Percentiles rank a stretch among this genome's conserved stretches.
These are phyloP conservation scores for Leptopilina clavipes DNA, from an alignment of 1,140 invertebrate species.

Conservation along the genomic window DNA sequence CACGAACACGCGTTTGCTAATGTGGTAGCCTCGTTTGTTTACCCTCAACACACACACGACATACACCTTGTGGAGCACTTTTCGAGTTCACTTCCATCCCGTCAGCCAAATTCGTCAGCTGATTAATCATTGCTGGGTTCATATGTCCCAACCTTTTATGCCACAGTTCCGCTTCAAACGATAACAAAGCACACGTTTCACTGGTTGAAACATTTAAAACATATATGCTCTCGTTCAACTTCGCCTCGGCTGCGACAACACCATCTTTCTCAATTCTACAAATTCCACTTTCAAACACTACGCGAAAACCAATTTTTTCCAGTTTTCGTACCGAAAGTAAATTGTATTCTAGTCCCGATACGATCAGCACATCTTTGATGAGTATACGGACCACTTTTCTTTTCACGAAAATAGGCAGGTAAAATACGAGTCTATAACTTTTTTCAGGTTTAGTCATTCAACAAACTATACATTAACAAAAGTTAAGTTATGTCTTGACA, in stretches of 20 bases:
- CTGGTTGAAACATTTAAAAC: neutral
- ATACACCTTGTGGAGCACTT: neutral
- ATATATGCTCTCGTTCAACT: neutral
- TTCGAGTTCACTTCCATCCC: neutral
- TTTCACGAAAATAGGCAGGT: no score
- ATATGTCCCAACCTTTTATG: slow-evolving; percentile 16
- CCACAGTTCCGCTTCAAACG: neutral
- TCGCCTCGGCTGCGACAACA: neutral
- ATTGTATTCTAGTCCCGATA: slow-evolving; percentile 41
- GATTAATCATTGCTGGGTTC: neutral
- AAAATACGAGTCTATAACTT: no score
- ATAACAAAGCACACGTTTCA: neutral
- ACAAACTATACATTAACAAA: no score
- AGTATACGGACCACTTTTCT: slow-evolving; percentile 3
- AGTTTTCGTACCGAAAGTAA: slow-evolving; percentile 49
- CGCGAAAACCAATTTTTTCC: slow-evolving; percentile 45
- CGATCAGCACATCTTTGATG: slow-evolving; percentile 42
- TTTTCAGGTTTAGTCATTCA: no score
- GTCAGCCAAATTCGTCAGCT: neutral
- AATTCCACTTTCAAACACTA: slow-evolving; percentile 49
- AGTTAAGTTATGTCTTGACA: no score
- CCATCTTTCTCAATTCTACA: slow-evolving; percentile 21
- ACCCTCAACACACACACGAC: slow-evolving; percentile 34
- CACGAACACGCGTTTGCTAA: slow-evolving; percentile 15
- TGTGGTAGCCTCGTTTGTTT: slow-evolving; percentile 38